A percentile compares a stretch with the other conserved stretches of the same genome.
Evolutionary conservation across 2,113 vertebrate species (phyloP).

Genomic region (Coracopsis vasa): DNA sequence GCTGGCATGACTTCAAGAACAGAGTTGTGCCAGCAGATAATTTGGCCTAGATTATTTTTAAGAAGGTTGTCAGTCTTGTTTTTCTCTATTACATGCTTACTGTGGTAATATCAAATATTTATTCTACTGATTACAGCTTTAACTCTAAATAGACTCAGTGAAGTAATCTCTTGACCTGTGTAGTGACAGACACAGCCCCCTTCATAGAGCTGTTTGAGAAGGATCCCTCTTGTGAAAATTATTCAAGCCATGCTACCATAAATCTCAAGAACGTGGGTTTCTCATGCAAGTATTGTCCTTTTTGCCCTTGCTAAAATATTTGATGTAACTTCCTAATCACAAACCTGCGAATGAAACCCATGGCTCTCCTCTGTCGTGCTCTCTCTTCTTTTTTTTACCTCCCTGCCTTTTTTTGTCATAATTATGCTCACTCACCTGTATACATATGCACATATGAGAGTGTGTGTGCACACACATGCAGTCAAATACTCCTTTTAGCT

Average conservation of each 20-base stretch:
- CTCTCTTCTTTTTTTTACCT: accelerated
- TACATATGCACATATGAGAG: not conserved
- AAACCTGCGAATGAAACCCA: not conserved
- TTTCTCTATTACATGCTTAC: not conserved
- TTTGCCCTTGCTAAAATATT: not conserved
- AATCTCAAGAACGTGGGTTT: not conserved
- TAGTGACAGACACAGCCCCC: not conserved
- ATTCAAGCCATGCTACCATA: not conserved
- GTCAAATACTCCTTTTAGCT: not conserved
- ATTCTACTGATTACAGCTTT: constrained; percentile 8
- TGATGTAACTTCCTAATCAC: not conserved
- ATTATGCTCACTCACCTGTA: not conserved
- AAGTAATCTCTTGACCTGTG: not conserved
- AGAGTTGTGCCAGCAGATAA: constrained; percentile 40
- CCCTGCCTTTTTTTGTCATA: no score
- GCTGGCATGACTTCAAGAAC: constrained; percentile 44
- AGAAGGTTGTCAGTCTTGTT: constrained; percentile 53
- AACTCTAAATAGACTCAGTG: not conserved
- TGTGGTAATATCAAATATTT: constrained; percentile 33
- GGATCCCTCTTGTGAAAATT: not conserved
- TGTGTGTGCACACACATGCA: not conserved
- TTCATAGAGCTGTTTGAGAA: not conserved
- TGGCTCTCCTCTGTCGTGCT: accelerated
- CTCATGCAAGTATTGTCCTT: not conserved
- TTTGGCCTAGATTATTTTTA: constrained; percentile 62